phyloP scores from a whole-genome alignment of 2,797 vertebrate genomes.

The Notoglanidium macrostoma region DNA sequence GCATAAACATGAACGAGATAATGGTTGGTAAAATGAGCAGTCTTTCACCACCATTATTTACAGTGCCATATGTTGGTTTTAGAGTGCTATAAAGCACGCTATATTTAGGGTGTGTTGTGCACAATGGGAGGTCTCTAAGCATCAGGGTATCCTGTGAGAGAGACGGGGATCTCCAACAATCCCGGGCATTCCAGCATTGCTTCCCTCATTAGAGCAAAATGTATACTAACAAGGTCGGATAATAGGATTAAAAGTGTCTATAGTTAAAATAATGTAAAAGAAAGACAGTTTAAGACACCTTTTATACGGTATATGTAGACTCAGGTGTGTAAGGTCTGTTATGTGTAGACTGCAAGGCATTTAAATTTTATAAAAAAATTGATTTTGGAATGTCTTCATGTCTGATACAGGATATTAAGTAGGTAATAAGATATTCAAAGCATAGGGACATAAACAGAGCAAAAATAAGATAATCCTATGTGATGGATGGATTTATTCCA shows the following conservation, averaged over 20 bases:
- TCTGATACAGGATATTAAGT: not conserved
- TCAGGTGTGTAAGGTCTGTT: too few species aligned
- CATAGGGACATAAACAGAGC: not conserved
- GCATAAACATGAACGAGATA: conserved; percentile 44
- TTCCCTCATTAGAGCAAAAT: conserved; percentile 46
- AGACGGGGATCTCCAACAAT: conserved; percentile 42
- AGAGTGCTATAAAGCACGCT: conserved; percentile 58
- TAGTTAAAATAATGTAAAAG: not conserved
- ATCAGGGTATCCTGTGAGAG: conserved; percentile 52
- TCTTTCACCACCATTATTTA: conserved; percentile 66
- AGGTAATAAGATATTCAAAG: not conserved
- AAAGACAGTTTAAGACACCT: not conserved
- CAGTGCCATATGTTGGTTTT: conserved; percentile 59
- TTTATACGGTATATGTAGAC: not conserved
- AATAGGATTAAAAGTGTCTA: not conserved
- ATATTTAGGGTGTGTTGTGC: conserved; percentile 70
- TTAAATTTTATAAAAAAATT: not conserved
- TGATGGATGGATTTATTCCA: conserved; percentile 15
- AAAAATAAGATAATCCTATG: not conserved
- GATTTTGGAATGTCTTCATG: not conserved
- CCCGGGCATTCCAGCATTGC: conserved; percentile 41
- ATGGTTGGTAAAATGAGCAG: conserved; percentile 50
- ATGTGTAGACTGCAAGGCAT: too few species aligned
- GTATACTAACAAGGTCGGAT: not conserved
- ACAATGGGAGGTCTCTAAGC: conserved; percentile 61